phyloP scores from a whole-genome alignment of 1,140 invertebrate genomes.

The Lamellibrachia luymesi region DNA sequence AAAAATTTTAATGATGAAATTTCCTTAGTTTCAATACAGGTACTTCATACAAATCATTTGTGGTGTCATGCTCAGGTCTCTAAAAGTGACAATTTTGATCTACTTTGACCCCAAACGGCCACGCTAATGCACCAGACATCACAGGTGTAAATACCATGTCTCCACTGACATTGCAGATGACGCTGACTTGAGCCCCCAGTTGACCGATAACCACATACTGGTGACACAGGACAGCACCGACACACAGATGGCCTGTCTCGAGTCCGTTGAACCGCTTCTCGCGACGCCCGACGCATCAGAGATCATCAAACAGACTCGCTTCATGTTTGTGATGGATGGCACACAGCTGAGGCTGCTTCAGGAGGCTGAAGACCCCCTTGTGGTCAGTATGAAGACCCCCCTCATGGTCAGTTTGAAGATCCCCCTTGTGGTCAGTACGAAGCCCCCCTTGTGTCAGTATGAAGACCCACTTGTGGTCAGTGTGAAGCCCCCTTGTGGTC shows the following conservation, averaged over 20 bases:
- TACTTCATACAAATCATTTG: too few species aligned
- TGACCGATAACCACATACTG: background rate
- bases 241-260: conserved; percentile 10
- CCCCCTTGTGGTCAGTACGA: background rate
- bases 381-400: background rate
- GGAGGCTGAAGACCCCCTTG: conserved; percentile 16
- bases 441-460: too few species aligned
- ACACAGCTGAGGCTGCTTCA: conserved; percentile 1
- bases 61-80: too few species aligned
- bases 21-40: too few species aligned
- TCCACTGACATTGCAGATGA: background rate
- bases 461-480: background rate
- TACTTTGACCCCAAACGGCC: too few species aligned
- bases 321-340: conserved; percentile 19
- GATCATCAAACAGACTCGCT: conserved; percentile 16
- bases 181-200: background rate
- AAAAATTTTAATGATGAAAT: too few species aligned
- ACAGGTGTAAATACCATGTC: background rate
- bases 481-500: background rate
- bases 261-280: conserved; percentile 20
- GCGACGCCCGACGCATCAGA: conserved; percentile 13
- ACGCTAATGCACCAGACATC: too few species aligned
- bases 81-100: too few species aligned
- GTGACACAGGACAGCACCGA: background rate
- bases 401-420: background rate